These are phyloP conservation scores for Sapayoa aenigma DNA, from an alignment of 2,113 vertebrate genomes.

Conservation along the genomic window DNA sequence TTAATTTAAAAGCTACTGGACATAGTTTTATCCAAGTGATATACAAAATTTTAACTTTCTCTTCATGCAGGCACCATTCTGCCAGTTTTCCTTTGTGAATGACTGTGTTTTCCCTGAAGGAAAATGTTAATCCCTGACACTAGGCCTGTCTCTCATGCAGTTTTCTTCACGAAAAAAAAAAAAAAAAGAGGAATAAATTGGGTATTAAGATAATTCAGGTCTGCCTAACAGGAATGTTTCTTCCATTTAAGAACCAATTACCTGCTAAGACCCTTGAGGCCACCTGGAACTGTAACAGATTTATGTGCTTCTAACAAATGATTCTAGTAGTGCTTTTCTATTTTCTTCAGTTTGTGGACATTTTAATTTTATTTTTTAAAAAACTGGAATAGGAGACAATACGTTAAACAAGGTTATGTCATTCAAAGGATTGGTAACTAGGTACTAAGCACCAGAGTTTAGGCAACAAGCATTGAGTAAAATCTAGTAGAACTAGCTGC, in stretches of 20 bases:
- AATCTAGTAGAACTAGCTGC: not conserved
- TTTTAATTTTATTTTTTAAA: not conserved
- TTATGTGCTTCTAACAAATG: not conserved
- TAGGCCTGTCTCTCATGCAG: not conserved
- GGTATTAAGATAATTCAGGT: not conserved
- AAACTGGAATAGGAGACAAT: not conserved
- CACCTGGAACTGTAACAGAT: not conserved
- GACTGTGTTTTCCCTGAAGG: not conserved
- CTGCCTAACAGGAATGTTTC: not conserved
- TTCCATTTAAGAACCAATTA: not conserved
- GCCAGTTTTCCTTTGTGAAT: not conserved
- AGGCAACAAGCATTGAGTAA: not conserved
- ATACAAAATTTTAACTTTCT: not conserved
- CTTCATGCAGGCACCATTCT: not conserved
- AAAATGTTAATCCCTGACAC: not conserved
- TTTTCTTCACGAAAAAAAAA: not conserved
- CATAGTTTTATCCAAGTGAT: not conserved
- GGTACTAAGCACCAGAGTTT: not conserved
- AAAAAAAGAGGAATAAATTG: not conserved
- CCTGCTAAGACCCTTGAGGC: not conserved
- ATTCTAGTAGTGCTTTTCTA: not conserved
- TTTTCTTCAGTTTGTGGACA: not conserved
- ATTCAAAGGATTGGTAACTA: not conserved
- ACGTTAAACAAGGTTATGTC: not conserved
- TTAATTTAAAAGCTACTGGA: not conserved